Conservation (phyloP, 2,888 invertebrate species). For the Trachelus iudaicus region DNA sequence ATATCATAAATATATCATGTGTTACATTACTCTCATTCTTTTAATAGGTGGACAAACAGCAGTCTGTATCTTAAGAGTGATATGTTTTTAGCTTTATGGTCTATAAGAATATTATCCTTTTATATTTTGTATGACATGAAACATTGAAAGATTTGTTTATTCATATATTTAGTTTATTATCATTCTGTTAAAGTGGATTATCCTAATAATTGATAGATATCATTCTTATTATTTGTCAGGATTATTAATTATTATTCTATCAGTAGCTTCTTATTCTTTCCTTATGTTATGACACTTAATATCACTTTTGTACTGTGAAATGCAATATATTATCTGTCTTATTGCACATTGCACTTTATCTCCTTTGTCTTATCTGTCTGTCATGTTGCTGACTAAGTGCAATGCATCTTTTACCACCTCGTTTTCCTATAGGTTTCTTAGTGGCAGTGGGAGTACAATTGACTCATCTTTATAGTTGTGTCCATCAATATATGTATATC, state of each 20-base stretch:
- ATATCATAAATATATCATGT: neutral
- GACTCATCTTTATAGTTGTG: neutral
- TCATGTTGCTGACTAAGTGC: neutral
- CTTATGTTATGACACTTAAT: neutral
- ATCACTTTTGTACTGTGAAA: neutral
- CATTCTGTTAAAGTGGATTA: neutral
- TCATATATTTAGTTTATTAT: neutral
- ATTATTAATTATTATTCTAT: neutral
- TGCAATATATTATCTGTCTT: neutral
- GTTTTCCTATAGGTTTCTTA: neutral
- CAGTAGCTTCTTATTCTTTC: neutral
- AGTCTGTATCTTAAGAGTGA: neutral
- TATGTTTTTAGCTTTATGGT: neutral
- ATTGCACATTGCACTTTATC: neutral
- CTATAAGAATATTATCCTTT: neutral
- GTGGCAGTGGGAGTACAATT: too few species aligned
- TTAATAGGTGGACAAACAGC: neutral
- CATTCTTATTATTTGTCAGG: neutral
- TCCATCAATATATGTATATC: neutral
- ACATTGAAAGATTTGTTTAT: neutral
- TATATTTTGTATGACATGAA: too few species aligned
- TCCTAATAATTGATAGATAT: neutral
- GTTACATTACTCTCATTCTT: neutral
- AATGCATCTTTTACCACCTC: neutral
- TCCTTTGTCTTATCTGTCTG: neutral